Base-by-base conservation (phyloP, 2,888 invertebrate genomes). In the Acrobasis repandana region DNA sequence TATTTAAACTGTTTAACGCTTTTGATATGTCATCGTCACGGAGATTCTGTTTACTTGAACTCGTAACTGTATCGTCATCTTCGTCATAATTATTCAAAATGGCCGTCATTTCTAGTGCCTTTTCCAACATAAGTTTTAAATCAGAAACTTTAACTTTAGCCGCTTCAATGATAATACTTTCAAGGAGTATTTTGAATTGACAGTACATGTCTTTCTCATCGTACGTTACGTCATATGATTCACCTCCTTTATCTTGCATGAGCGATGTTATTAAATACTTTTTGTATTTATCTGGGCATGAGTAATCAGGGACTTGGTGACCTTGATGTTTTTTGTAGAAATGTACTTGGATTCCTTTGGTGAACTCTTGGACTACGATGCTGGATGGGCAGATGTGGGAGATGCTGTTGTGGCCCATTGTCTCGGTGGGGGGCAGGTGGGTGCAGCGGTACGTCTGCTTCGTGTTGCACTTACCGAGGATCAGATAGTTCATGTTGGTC, bases 61-160 rank as follows among this genome's bases (percentile, higher is more conserved):
- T 1, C 1, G 56, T 33, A 9, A 33, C 62, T 9, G 43, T n/a
- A 6, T 64, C 65, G 0, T 73, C 68, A 0, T 77, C 75, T 9
- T 74, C 75, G 0, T 65, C 64, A 4, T 71, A 73, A n/a, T 67
- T 68, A 10, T 75, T 80, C 6, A 90, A 62, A 0, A 80, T 34
- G 0, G 73, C 61, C 0, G 82, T 73, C 85, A 90, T 86, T 49
- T 86, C 81, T 0, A 84, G 56, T 0, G 88, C 88, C 64, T 80
- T 82, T 0, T 68, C 70, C 0, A 82, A 65, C 9, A 90, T 63
- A 0, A 71, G 50, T 46, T 77, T 82, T 0, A 90, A 54, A 0
- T 74, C 72, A 3, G 65, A 36, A 0, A 72, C 63, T 38, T 85
- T 78, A 0, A 79, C 62, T 15, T 79, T 81, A 0, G 71, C 76